A percentile compares a stretch with the other conserved stretches of the same genome.
phyloP scores from a whole-genome alignment of 2,113 vertebrate genomes.

The Beaufortia kweichowensis region DNA sequence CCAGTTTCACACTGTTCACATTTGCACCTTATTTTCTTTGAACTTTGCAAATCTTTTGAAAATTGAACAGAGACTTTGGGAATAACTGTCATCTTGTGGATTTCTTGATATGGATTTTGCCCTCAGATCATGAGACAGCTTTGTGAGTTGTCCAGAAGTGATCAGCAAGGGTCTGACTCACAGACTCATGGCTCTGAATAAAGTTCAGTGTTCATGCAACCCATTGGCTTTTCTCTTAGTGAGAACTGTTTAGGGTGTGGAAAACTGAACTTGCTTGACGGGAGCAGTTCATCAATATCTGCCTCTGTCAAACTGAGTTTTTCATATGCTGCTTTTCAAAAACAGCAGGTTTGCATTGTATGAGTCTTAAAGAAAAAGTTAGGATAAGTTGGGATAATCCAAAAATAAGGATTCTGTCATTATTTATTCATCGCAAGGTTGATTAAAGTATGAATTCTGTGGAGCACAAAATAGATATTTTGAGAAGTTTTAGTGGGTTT shows the following conservation, averaged over 20 bases:
- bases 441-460: too few relatives aligned
- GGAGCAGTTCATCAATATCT: slow-evolving; percentile 11
- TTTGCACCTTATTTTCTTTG: background rate
- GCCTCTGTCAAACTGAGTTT: background rate
- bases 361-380: too few relatives aligned
- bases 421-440: too few relatives aligned
- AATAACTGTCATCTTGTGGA: background rate
- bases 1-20: background rate
- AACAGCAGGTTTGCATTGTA: too few relatives aligned
- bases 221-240: slow-evolving; percentile 22
- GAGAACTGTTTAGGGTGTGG: background rate
- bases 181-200: background rate
- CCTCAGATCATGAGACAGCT: background rate
- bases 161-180: slow-evolving; percentile 11
- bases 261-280: background rate
- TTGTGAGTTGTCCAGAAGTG: background rate
- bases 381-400: too few relatives aligned
- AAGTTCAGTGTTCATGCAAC: slow-evolving; percentile 10
- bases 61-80: background rate
- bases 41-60: background rate
- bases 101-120: background rate
- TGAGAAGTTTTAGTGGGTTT: too few relatives aligned
- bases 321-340: background rate
- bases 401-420: too few relatives aligned
- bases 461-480: too few relatives aligned